A percentile compares a stretch with the other conserved stretches of the same genome.
Conservation (phyloP, 92 coral and sea anemone species). For the Siderastrea radians region DNA sequence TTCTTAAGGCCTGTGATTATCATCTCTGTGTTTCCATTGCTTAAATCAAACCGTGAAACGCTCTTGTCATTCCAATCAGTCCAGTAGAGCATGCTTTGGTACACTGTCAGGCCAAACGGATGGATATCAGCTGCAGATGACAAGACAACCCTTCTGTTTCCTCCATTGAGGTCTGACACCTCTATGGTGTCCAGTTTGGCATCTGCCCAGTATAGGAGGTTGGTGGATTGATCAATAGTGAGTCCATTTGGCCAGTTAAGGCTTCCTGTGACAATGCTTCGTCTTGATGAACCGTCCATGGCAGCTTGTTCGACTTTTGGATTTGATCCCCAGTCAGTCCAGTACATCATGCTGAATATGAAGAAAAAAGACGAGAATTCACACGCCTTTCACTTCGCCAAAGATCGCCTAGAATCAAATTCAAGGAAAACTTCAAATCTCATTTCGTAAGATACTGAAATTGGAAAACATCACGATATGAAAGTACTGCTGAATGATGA, state of each 20-base stretch:
- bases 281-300: slow-evolving; percentile 64
- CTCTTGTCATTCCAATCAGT: slow-evolving; percentile 30
- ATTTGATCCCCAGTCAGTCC: slow-evolving; percentile 61
- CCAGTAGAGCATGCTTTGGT: slow-evolving; percentile 34
- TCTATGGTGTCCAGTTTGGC: slow-evolving; percentile 60
- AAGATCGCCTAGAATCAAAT: background rate
- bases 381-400: background rate
- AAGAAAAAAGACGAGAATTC: too few species aligned
- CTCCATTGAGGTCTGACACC: slow-evolving; percentile 46
- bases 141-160: slow-evolving; percentile 29
- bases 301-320: slow-evolving; percentile 62
- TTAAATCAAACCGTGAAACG: slow-evolving; percentile 21
- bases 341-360: slow-evolving; percentile 39
- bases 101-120: slow-evolving; percentile 53
- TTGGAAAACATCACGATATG: background rate
- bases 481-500: background rate
- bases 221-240: slow-evolving; percentile 50
- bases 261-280: slow-evolving; percentile 35
- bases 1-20: slow-evolving; percentile 10
- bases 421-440: background rate
- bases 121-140: slow-evolving; percentile 32
- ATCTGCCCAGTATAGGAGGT: slow-evolving; percentile 75
- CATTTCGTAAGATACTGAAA: too few species aligned
- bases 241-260: slow-evolving; percentile 59
- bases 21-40: background rate